Evolutionary conservation across 2,888 invertebrate species (phyloP).

Genomic region (Drosophila kambysellisi): DNA sequence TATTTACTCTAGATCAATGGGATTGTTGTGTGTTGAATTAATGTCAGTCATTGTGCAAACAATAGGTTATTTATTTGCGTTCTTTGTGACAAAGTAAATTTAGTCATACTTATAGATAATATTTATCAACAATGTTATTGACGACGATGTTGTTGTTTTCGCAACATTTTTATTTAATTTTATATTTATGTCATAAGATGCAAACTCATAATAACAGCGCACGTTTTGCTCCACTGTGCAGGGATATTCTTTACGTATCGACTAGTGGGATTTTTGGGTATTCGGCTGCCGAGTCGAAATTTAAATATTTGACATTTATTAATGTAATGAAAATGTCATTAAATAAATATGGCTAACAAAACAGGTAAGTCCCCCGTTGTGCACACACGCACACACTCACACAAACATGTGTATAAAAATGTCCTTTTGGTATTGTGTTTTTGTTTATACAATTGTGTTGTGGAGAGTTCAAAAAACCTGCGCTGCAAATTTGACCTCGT

Average conservation of each 20-base stretch:
- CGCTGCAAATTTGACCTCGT: constrained; percentile 19
- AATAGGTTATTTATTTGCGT: neutral
- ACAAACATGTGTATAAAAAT: constrained; percentile 7
- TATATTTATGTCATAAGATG: neutral
- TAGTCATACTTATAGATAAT: neutral
- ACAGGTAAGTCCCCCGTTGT: constrained; percentile 57
- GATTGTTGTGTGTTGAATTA: constrained; percentile 2
- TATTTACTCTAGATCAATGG: constrained; percentile 1
- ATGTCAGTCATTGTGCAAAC: constrained; percentile 6
- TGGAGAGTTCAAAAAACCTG: constrained; percentile 45
- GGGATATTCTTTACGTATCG: constrained; percentile 8
- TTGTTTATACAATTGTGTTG: constrained; percentile 12
- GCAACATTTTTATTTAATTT: neutral
- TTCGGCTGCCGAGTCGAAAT: constrained; percentile 55
- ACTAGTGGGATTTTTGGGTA: neutral
- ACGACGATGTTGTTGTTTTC: neutral
- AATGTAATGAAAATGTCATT: constrained; percentile 75
- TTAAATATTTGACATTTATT: constrained; percentile 79
- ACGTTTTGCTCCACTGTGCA: constrained; percentile 32
- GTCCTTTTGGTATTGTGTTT: constrained; percentile 25
- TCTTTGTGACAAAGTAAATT: neutral
- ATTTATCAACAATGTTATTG: neutral
- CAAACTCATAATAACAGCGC: neutral
- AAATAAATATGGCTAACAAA: constrained; percentile 69
- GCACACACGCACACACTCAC: constrained; percentile 30